Percentiles rank a stretch among this genome's conserved stretches.
These are phyloP conservation scores for Plecturocebus donacophilus DNA, from an alignment of 2,113 vertebrate species.

Conservation along the genomic window DNA sequence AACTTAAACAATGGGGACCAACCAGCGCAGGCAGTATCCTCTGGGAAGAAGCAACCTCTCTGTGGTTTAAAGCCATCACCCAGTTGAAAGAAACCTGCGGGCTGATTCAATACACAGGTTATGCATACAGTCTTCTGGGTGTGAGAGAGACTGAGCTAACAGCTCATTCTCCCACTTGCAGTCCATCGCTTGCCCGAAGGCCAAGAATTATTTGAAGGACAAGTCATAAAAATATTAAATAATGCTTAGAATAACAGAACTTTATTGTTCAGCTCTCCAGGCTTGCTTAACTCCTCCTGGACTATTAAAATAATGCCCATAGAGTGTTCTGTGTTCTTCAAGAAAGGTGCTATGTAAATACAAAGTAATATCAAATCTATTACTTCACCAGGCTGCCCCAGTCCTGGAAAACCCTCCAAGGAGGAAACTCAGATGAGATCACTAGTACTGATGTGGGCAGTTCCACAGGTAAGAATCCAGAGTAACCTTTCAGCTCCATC, in stretches of 20 bases:
- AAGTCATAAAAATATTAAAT: conserved; percentile 33
- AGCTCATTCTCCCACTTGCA: neutral
- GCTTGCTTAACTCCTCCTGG: conserved; percentile 4
- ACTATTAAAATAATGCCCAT: neutral
- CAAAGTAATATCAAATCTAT: neutral
- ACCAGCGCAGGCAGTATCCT: neutral
- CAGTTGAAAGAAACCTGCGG: neutral
- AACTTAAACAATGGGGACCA: neutral
- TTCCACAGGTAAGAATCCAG: neutral
- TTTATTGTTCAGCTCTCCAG: neutral
- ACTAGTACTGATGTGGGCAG: neutral
- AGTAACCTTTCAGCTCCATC: neutral
- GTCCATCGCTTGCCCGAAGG: neutral
- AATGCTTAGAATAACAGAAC: conserved; percentile 22
- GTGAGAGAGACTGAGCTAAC: neutral
- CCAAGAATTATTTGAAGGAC: conserved; percentile 59
- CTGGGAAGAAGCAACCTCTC: neutral
- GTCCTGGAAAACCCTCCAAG: neutral
- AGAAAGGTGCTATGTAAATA: neutral
- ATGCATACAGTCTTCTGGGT: neutral
- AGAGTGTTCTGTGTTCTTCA: neutral
- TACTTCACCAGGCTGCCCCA: neutral
- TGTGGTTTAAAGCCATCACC: neutral
- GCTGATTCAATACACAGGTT: neutral
- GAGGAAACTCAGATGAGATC: neutral